These are phyloP conservation scores for Albula goreensis DNA, from an alignment of 2,113 vertebrate genomes.

Conservation along the genomic window DNA sequence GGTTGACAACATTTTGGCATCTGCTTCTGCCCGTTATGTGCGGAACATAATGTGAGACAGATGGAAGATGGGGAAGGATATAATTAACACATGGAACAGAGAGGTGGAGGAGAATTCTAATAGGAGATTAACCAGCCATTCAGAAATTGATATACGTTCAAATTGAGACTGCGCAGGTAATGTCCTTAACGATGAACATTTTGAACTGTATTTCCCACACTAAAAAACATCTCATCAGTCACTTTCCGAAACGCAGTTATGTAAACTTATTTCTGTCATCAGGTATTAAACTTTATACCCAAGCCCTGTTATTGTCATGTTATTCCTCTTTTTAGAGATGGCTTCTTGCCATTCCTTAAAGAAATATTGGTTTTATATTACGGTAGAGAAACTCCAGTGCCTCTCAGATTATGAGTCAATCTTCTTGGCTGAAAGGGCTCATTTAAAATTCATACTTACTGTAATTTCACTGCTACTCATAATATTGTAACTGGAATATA, in stretches of 20 bases:
- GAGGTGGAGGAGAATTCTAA: conserved; percentile 8
- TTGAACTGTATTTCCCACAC: background rate
- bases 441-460: too few relatives aligned
- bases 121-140: background rate
- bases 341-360: too few relatives aligned
- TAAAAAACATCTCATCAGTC: background rate
- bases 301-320: background rate
- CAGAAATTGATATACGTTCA: background rate
- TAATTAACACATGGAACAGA: background rate
- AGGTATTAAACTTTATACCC: background rate
- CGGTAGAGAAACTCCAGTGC: too few relatives aligned
- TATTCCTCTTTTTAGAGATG: background rate
- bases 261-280: too few relatives aligned
- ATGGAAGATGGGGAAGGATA: conserved; percentile 7
- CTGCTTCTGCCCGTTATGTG: background rate
- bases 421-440: too few relatives aligned
- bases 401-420: too few relatives aligned
- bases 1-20: background rate
- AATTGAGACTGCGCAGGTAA: background rate
- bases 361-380: too few relatives aligned
- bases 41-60: conserved; percentile 5
- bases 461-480: too few relatives aligned
- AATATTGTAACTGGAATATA: too few relatives aligned
- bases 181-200: background rate
- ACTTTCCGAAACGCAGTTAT: background rate